phyloP scores from a whole-genome alignment of 37 sponge, comb jelly and placozoan species.

The Theonella swinhoei region DNA sequence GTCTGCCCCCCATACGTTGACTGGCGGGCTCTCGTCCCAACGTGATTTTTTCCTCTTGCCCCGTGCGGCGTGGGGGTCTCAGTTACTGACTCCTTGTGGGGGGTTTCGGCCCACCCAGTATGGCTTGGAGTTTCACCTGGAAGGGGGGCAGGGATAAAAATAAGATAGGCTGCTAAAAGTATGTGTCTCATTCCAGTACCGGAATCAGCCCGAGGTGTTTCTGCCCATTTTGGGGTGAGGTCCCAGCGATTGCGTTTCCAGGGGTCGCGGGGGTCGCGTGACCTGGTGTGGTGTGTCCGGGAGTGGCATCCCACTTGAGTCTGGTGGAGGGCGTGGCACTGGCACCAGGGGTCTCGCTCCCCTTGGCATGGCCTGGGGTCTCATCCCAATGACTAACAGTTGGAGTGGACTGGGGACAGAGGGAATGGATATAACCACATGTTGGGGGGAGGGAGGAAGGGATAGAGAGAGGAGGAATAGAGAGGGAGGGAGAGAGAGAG shows the following conservation, averaged over 20 bases:
- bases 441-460: neutral
- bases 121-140: conserved; percentile 87
- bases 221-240: conserved; percentile 92
- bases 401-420: conserved; percentile 63
- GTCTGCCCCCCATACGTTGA: conserved; percentile 60
- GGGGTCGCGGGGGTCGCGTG: conserved; percentile 62
- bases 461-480: neutral
- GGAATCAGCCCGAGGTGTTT: conserved; percentile 88
- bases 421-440: no score
- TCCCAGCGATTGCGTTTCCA: conserved; percentile 84
- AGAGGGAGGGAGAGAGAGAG: neutral
- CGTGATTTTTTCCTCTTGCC: conserved; percentile 79
- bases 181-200: neutral
- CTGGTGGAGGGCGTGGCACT: conserved; percentile 65
- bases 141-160: neutral
- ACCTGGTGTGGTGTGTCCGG: conserved; percentile 83
- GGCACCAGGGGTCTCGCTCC: conserved; percentile 81
- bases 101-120: conserved; percentile 93
- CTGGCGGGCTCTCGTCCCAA: conserved; percentile 96
- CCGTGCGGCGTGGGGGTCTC: conserved; percentile 80
- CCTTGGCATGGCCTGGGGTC: conserved; percentile 87
- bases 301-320: conserved; percentile 90
- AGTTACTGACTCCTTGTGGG: conserved; percentile 47
- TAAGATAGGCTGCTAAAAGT: neutral
- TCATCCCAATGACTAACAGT: conserved; percentile 89